Evolutionary conservation across 2,113 vertebrate species (phyloP).

Genomic region (Datnioides undecimradiatus): DNA sequence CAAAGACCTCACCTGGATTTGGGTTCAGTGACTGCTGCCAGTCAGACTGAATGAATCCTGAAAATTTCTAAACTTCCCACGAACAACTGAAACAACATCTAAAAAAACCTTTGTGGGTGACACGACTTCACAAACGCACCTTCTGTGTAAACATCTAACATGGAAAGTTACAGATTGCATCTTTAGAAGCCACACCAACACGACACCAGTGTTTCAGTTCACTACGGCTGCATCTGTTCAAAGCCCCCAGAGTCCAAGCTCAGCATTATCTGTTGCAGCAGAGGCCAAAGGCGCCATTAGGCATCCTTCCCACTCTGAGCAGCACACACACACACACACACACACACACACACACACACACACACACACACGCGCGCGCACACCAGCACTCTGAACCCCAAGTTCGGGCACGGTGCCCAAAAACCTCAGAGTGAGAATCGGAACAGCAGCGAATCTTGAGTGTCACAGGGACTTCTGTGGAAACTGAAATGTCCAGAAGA

Average conservation of each 20-base stretch:
- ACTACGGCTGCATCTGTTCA: conserved; percentile 37
- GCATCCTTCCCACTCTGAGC: conserved; percentile 40
- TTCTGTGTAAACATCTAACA: not conserved
- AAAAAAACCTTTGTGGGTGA: not conserved
- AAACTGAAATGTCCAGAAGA: not conserved
- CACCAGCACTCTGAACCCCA: not conserved
- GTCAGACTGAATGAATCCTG: not conserved
- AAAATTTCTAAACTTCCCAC: rapidly evolving
- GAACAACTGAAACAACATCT: not conserved
- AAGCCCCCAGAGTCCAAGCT: conserved; percentile 48
- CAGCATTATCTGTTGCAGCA: conserved; percentile 50
- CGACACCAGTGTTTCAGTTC: conserved; percentile 21
- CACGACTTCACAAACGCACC: not conserved
- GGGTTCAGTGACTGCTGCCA: not conserved
- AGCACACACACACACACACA: not conserved
- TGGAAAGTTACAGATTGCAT: not conserved
- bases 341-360: not conserved
- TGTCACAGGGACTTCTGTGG: not conserved
- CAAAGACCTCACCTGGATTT: not conserved
- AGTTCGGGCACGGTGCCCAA: conserved; percentile 36
- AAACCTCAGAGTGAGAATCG: conserved; percentile 9
- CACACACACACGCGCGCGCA: not conserved
- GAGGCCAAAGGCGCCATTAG: conserved; percentile 45
- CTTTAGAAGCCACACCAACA: conserved; percentile 10
- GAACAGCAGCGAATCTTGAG: conserved; percentile 9